Evolutionary conservation across 2,888 invertebrate genomes (phyloP), one percentile per base, ranked within the genome.

Genomic region (Eurytoma californica): DNA sequence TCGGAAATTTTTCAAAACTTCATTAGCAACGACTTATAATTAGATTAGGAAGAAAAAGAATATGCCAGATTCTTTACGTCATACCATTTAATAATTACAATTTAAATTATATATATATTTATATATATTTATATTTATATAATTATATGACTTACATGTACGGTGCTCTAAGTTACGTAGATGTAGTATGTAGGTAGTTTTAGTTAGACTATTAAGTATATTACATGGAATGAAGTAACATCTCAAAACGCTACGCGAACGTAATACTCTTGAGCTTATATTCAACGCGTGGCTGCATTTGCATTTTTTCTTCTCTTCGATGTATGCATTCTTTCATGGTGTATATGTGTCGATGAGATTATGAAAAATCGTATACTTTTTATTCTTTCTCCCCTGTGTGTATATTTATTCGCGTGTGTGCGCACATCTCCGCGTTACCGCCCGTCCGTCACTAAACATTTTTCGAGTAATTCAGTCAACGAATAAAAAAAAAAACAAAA

Each of bases 51-150:
- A 55, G 77, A 77, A 69, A 80, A 81, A 72, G 20, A 81, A 78
- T 67, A 68, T 74, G 65, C 72, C 58, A 75, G 51, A 73, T 55
- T 65, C 81, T 83, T 88, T 88, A 89, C 87, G 88, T 88, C 88
- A 89, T 90, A 89, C 89, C 89, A 89, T 90, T 90, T 89, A 90
- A 90, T 90, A 90, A 90, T 90, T 90, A 90, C 89, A 89, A 88
- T 89, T 90, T 89, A 88, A 90, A 88, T 90, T 89, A 90, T 86
- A 80, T 82, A 81, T 80, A 68, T 78, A 30, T 75, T 75, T 67
- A 72, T 89, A 70, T 77, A 72, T 74, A 72, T 79, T 69, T 70
- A 65, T 81, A 79, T 79, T 76, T 77, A 67, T 89, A 89, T 88
- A 89, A 89, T 88, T 86, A 88, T 89, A 88, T 86, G 87, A 86